A percentile compares a stretch with the other conserved stretches of the same genome.
phyloP scores from a whole-genome alignment of 2,113 vertebrate genomes.

The Siniperca chuatsi region DNA sequence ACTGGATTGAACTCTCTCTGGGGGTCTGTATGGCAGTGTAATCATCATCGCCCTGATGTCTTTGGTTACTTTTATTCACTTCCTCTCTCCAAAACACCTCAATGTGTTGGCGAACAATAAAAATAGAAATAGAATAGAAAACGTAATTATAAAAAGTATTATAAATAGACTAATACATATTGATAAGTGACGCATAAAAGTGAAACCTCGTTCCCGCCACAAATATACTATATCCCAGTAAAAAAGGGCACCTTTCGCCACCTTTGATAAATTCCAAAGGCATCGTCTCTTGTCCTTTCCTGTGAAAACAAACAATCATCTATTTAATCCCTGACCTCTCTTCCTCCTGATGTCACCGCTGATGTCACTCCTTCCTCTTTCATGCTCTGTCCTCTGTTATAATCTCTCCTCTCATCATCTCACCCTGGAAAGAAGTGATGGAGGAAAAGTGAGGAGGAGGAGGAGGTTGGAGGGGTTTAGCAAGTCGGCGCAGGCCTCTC shows the following conservation, averaged over 20 bases:
- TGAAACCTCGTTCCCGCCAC: neutral
- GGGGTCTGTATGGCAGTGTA: neutral
- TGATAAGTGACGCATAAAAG: neutral
- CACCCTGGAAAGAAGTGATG: constrained; percentile 45
- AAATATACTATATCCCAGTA: neutral
- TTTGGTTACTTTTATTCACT: neutral
- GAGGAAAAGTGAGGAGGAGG: constrained; percentile 40
- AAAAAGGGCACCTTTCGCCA: constrained; percentile 6
- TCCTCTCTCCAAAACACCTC: neutral
- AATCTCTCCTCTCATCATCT: constrained; percentile 28
- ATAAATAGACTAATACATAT: neutral
- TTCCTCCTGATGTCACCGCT: constrained; percentile 46
- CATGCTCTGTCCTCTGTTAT: neutral
- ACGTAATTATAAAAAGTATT: neutral
- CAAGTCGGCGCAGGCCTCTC: constrained; percentile 51
- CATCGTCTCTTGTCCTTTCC: constrained; percentile 15
- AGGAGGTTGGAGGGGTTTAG: constrained; percentile 50
- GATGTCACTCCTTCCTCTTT: constrained; percentile 41
- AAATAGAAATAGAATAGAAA: neutral
- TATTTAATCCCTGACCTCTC: constrained; percentile 46
- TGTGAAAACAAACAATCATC: constrained; percentile 54
- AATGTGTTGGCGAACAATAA: neutral
- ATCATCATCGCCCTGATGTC: neutral
- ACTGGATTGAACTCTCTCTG: neutral
- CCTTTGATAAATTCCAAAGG: constrained; percentile 37